These are phyloP conservation scores for Drepanosiphum platanoidis DNA, from an alignment of 2,888 invertebrate genomes.

Conservation along the genomic window DNA sequence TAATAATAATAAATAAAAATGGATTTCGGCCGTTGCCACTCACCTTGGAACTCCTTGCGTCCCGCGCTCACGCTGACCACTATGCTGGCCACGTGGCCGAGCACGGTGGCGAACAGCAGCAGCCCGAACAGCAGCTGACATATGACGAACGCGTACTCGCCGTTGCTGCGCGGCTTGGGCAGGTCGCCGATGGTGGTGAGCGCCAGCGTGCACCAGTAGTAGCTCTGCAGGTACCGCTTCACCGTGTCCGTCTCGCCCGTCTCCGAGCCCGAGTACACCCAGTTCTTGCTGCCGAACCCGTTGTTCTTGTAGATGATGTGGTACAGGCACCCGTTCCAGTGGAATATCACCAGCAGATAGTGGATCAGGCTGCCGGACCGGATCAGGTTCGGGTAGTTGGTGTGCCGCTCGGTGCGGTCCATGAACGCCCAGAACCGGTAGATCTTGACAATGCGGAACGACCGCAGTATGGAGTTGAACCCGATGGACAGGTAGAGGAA, in stretches of 20 bases:
- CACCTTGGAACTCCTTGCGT: conserved; percentile 98
- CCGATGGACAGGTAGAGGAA: conserved; percentile 98
- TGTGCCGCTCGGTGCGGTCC: conserved; percentile 97
- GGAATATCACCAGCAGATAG: conserved; percentile 97
- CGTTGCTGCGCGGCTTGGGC: conserved; percentile 90
- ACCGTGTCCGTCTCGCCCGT: conserved; percentile 88
- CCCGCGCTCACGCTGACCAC: conserved; percentile 97
- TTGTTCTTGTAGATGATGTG: conserved; percentile 96
- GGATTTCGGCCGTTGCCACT: too few species aligned
- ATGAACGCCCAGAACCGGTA: conserved; percentile 98
- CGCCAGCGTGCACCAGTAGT: conserved; percentile 97
- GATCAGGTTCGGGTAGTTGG: conserved; percentile 98
- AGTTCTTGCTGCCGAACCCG: conserved; percentile 92
- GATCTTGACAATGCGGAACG: conserved; percentile 95
- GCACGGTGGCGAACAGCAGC: conserved; percentile 92
- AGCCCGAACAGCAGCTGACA: conserved; percentile 93
- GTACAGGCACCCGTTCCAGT: conserved; percentile 99
- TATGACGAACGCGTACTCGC: conserved; percentile 95
- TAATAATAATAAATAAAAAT: too few species aligned
- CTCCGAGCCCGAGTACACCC: conserved; percentile 89
- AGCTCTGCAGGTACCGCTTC: conserved; percentile 95
- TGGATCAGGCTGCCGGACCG: conserved; percentile 91
- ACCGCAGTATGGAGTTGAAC: conserved; percentile 93
- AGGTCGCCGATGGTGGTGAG: conserved; percentile 94
- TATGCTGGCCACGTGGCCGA: conserved; percentile 98